Conservation (phyloP, 30 jellyfish, hydroid and myxozoan genomes). For the Morbakka virulenta region DNA sequence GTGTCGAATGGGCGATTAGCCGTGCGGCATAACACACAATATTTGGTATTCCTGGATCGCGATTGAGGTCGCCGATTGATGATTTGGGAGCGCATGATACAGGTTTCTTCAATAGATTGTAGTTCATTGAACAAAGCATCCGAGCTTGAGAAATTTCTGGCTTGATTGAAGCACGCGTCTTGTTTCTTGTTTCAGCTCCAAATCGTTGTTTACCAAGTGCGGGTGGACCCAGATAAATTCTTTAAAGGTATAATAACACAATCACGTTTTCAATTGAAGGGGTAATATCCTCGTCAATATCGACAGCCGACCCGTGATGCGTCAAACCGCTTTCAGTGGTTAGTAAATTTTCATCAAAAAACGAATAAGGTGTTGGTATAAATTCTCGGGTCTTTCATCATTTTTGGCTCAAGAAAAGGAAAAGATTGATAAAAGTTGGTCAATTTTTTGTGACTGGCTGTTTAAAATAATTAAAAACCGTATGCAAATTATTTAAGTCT, state of each 20-base stretch:
- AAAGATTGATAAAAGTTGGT: too few species aligned
- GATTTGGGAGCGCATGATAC: too few species aligned
- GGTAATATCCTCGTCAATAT: constrained; percentile 19
- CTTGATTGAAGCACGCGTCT: too few species aligned
- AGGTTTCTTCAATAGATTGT: too few species aligned
- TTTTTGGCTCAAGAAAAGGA: too few species aligned
- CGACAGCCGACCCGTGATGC: constrained; percentile 14
- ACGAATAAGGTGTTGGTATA: constrained; percentile 34
- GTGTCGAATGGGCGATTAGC: neutral
- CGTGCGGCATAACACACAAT: neutral
- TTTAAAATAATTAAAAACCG: too few species aligned
- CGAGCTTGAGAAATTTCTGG: too few species aligned
- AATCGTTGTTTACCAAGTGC: constrained; percentile 34
- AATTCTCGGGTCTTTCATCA: constrained; percentile 43
- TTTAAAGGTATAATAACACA: constrained; percentile 27
- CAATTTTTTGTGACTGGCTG: too few species aligned
- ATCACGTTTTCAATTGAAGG: constrained; percentile 28
- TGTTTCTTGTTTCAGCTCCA: neutral
- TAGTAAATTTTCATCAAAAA: constrained; percentile 17
- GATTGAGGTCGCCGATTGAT: too few species aligned
- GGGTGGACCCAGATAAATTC: constrained; percentile 11
- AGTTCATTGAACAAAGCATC: too few species aligned
- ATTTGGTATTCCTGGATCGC: neutral
- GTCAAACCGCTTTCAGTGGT: constrained; percentile 6
- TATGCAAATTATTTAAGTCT: too few species aligned